phyloP scores from a whole-genome alignment of 1,140 invertebrate genomes.

The Pachyrhynchus sulphureomaculatus region DNA sequence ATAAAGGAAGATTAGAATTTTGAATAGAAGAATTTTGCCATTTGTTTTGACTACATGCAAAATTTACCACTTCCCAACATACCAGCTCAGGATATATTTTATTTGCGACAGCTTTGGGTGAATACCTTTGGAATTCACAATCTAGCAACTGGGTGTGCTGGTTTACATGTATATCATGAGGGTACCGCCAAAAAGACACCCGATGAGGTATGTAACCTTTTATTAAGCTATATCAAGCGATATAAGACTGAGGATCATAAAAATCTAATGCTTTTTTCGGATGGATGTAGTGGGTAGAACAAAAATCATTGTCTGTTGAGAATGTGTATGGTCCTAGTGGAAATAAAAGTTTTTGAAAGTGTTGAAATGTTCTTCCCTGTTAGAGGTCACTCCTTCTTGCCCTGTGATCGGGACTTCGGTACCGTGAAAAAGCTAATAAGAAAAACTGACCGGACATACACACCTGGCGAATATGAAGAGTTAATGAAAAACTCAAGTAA shows the following conservation, averaged over 20 bases:
- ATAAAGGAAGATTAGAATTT: too few species aligned
- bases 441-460: conserved; percentile 33
- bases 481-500: conserved; percentile 11
- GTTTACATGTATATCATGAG: conserved; percentile 39
- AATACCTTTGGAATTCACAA: conserved; percentile 44
- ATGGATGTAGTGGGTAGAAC: conserved; percentile 41
- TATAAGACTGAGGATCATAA: neutral
- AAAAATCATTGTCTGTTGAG: conserved; percentile 37
- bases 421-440: conserved; percentile 36
- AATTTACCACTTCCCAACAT: too few species aligned
- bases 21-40: too few species aligned
- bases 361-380: conserved; percentile 43
- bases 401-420: conserved; percentile 44
- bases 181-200: conserved; percentile 15
- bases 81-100: too few species aligned
- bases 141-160: conserved; percentile 32
- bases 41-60: too few species aligned
- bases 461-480: conserved; percentile 34
- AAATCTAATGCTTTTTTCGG: conserved; percentile 38
- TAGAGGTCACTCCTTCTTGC: conserved; percentile 44
- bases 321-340: conserved; percentile 33
- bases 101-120: conserved; percentile 37
- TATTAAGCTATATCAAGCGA: conserved; percentile 1
- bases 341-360: conserved; percentile 34
- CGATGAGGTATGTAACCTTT: conserved; percentile 22